Evolutionary conservation across 1,140 invertebrate genomes (phyloP), one percentile per base, ranked within the genome.

Genomic region (Pomacea maculata): DNA sequence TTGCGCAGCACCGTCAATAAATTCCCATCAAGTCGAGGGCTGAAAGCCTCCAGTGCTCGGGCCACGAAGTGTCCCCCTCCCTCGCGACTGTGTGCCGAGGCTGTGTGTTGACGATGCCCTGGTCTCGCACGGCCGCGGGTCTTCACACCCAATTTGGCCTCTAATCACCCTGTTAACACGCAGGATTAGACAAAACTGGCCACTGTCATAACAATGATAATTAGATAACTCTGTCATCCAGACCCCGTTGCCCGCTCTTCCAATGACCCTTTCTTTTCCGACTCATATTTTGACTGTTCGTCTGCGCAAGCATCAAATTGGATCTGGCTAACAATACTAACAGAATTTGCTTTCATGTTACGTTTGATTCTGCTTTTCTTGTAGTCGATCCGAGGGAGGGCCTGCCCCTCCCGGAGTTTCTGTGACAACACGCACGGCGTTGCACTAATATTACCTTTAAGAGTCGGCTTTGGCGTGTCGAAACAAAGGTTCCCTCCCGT

Each of bases 181-280:
- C 21, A 14, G 72, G 79, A 80, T 80, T 80, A 80, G 65, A 74
- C 73, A 67, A 80, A 80, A 65, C 54, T 74, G 72, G 79, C 61
- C 55, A 63, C 79, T 80, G 73, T 74, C 79, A 80, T 80, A 80
- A 80, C 79, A 80, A 34, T 65, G 64, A 74, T 80, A 80, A 80
- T 80, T 80, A 74, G 72, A 80, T 80, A 74, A 80, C 71, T 34
- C 55, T 19, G 34, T 61, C 52, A 64, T 61, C 29, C 54, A 70
- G 57, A 45, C 61, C 57, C 25, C 25, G 19, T 45, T 45, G 45
- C 19, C n/a, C 57, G 11, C 54, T 45, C 11, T 52, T 14, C 63
- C 57, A 80, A 67, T 63, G 73, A 65, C 21, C 12, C 61, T 54
- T 34, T 55, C 72, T 65, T 61, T 64, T 63, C 61, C 65, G 57